These are phyloP conservation scores for Zaprionus kolodkinae DNA, from an alignment of 1,140 invertebrate genomes.

Conservation along the genomic window DNA sequence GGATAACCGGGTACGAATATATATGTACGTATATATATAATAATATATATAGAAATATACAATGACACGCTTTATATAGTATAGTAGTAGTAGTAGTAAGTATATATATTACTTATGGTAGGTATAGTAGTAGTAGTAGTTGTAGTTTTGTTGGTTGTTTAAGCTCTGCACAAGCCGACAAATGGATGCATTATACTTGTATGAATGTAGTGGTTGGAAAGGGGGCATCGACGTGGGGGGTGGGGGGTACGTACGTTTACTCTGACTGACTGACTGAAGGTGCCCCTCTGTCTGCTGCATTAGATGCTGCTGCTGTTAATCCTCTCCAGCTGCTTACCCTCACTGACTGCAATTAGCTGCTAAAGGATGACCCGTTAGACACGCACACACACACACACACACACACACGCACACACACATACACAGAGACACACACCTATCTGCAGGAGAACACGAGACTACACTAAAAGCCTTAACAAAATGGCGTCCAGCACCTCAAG, in stretches of 20 bases:
- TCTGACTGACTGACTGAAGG: constrained; percentile 7
- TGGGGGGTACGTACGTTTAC: neutral
- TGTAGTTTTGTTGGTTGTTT: constrained; percentile 10
- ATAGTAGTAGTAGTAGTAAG: neutral
- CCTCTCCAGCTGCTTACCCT: neutral
- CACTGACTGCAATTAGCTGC: constrained; percentile 29
- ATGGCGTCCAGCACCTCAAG: constrained; percentile 37
- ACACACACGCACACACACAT: constrained; percentile 30
- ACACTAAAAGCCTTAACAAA: constrained; percentile 19
- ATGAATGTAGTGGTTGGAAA: constrained; percentile 11
- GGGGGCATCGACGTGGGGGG: neutral
- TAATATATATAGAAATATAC: constrained; percentile 55
- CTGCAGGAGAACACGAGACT: constrained; percentile 3
- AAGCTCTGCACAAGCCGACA: constrained; percentile 48
- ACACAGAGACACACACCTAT: constrained; percentile 28
- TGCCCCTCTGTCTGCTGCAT: neutral
- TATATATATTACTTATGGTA: constrained; percentile 9
- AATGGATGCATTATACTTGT: constrained; percentile 31
- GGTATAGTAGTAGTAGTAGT: neutral
- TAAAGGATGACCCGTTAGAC: constrained; percentile 28
- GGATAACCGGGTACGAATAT: constrained; percentile 61
- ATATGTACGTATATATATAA: constrained; percentile 37
- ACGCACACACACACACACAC: constrained; percentile 25
- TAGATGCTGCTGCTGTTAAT: neutral
- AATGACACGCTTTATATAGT: constrained; percentile 63